These are phyloP conservation scores for Halcyon leucocephala DNA, from an alignment of 2,797 vertebrate genomes.

Conservation along the genomic window DNA sequence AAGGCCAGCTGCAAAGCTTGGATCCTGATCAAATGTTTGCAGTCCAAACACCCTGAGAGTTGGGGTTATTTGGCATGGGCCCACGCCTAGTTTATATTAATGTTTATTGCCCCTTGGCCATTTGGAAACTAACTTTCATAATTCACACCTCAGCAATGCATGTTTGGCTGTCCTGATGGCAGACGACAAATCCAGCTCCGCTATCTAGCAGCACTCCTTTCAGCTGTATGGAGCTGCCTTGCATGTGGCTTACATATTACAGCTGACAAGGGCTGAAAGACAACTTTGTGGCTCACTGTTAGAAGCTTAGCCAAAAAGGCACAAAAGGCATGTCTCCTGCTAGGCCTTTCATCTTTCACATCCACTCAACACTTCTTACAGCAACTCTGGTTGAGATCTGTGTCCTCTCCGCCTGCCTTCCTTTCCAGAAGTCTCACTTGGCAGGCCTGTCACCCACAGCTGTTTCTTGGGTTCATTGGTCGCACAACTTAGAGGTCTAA, in stretches of 20 bases:
- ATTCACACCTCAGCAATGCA: conserved; percentile 19
- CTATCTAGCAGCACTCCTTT: not conserved
- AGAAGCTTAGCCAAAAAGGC: conserved; percentile 11
- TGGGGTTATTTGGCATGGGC: not conserved
- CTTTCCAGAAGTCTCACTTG: conserved; percentile 73
- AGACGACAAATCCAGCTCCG: not conserved
- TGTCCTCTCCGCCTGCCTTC: not conserved
- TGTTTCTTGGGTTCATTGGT: conserved; percentile 81
- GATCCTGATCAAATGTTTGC: conserved; percentile 37
- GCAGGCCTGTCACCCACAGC: conserved; percentile 83
- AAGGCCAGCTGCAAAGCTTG: conserved; percentile 65
- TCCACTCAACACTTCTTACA: not conserved
- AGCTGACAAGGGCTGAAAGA: not conserved
- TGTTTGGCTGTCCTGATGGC: not conserved
- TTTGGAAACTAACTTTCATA: conserved; percentile 43
- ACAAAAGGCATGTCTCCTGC: not conserved
- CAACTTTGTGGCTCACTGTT: not conserved
- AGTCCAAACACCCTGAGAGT: conserved; percentile 5
- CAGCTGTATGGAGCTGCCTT: not conserved
- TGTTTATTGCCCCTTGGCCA: conserved; percentile 37
- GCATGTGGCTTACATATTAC: not conserved
- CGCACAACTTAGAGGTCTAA: not conserved
- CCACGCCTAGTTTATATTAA: conserved; percentile 27
- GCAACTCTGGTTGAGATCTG: not conserved
- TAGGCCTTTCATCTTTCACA: conserved; percentile 14